Base-by-base conservation (phyloP, 2,797 vertebrate genomes). In the Selene dorsalis region DNA sequence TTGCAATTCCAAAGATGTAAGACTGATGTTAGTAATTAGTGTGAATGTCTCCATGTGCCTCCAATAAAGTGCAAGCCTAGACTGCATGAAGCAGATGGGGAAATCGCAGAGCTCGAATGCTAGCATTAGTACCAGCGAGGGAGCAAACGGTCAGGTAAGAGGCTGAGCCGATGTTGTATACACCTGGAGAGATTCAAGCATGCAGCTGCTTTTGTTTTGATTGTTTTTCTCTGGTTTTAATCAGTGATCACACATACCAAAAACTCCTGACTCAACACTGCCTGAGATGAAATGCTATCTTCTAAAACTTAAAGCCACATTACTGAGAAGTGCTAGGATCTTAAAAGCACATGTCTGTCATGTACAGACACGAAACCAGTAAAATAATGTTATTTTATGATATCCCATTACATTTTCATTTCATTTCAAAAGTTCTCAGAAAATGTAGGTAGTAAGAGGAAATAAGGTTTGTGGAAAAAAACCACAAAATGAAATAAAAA, bases 21-120 rank as follows among this genome's bases (percentile, higher is more conserved):
- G 56, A 79, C 88, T 82, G 82, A 90, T 94, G 92, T 92, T 93
- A 90, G 88, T 70, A 88, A 93, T 93, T 92, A 92, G 77, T 22
- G 63, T 83, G 79, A 90, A 87, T 83, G 84, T 79, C 87, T 70
- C 75, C 91, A 93, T 91, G 90, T 93, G 91, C 60, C 56, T 87
- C 62, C 66, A 84, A 89, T 92, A 88, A 92, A 91, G 76, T 18
- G 30, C 28, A 59, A 71, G 69, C 57, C 57, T 73, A 67, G 38
- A 79, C 77, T 64, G 70, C 52, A 43, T n/a, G 78, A 58, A 79
- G 79, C 82, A 86, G 82, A 84, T 75, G 79, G 71, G 63, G 72
- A 78, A 77, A 53, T 22, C 13, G 5, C 30, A 64, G 38, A 45
- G 55, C 41, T 28, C 22, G 13, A 65, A 62, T 45, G 55, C 5